phyloP scores from a whole-genome alignment of 2,797 vertebrate genomes.

The Siniperca scherzeri region DNA sequence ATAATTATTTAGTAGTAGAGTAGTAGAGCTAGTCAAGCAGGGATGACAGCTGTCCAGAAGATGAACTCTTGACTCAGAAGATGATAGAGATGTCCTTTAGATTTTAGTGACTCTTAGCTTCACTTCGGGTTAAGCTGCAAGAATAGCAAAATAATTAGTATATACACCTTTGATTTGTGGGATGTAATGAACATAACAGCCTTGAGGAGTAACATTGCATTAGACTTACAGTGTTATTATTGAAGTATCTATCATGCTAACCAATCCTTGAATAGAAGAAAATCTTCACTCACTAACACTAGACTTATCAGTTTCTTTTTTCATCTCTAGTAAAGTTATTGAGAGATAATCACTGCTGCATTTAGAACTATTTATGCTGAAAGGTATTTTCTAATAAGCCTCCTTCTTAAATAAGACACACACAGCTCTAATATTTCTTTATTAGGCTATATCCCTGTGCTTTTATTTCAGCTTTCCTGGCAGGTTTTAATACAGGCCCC shows the following conservation, averaged over 20 bases:
- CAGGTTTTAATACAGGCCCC: slow-evolving; percentile 57
- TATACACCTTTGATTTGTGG: background rate
- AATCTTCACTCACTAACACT: background rate
- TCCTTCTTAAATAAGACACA: slow-evolving; percentile 28
- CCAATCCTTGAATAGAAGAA: slow-evolving; percentile 14
- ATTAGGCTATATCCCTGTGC: slow-evolving; percentile 44
- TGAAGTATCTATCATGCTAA: background rate
- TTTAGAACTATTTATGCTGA: slow-evolving; percentile 38
- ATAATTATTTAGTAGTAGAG: too few relatives aligned
- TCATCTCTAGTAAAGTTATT: background rate
- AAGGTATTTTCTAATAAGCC: slow-evolving; percentile 21
- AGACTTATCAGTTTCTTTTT: background rate
- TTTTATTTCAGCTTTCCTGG: slow-evolving; percentile 72
- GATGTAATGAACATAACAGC: background rate
- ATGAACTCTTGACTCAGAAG: background rate
- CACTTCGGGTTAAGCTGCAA: background rate
- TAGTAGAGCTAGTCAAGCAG: too few relatives aligned
- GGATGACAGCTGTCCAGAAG: background rate
- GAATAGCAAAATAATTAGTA: background rate
- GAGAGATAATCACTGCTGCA: slow-evolving; percentile 26
- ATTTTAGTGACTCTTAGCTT: background rate
- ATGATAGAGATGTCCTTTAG: background rate
- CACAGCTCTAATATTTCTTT: slow-evolving; percentile 45
- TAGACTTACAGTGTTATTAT: background rate
- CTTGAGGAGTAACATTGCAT: background rate